Evolutionary conservation across 37 sponge, comb jelly and placozoan species (phyloP), one percentile per base, ranked within the genome.

Genomic region (Cliona cf. orientalis): DNA sequence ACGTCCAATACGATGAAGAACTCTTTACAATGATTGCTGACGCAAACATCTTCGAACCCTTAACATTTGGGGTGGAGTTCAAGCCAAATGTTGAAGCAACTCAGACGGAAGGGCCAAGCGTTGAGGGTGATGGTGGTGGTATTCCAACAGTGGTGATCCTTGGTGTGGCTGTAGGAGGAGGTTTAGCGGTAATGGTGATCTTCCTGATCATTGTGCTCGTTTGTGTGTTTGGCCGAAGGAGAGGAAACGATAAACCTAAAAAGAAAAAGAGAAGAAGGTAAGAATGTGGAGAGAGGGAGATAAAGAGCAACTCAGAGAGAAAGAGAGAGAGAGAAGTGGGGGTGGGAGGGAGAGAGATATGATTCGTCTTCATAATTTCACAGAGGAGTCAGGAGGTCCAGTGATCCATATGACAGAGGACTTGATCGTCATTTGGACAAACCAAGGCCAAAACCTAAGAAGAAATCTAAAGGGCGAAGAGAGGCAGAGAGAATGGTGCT

Each of bases 141-240:
- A n/a, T 76, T 33, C 34, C 38, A 28, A 2, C 9, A 2, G n/a
- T 23, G 2, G n/a, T 43, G 11, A 14, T 68, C 7, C 0, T 53
- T 1, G 80, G 80, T 17, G 58, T 68, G 41, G 28, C 28, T 5
- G 29, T 7, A 7, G 78, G 46, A 42, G 66, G 19, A 3, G 69
- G 67, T n/a, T 21, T 80, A 57, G 80, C 69, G 35, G 58, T 28
- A 5, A 57, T 80, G 69, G 26, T 67, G 4, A 66, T 80, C 22
- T 3, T 80, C 7, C 69, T 80, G 0, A 21, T 69, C 69, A 80
- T 80, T 67, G 80, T 68, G 2, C 39, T 80, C 2, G 57, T 80
- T 4, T 69, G 68, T 33, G 80, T 80, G 38, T 69, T 80, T 69
- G 69, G 69, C 9, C 34, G 57, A 41, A 46, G 69, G 41, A 80